A percentile compares a stretch with the other conserved stretches of the same genome.
phyloP scores from a whole-genome alignment of 2,113 vertebrate species.

The Panthera tigris region DNA sequence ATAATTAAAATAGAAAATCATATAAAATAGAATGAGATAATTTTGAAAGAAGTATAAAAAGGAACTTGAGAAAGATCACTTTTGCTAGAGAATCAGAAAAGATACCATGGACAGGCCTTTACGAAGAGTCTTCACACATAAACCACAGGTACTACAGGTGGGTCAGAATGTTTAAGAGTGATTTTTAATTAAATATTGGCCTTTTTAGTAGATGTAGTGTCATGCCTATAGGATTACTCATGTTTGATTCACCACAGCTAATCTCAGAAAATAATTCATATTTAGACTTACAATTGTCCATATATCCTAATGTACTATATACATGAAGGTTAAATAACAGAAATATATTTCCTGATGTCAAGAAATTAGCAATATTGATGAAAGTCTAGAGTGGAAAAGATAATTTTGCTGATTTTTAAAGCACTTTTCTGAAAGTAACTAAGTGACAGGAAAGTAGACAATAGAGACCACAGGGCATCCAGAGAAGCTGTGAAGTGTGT shows the following conservation, averaged over 20 bases:
- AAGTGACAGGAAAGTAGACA: neutral
- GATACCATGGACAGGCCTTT: neutral
- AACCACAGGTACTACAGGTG: neutral
- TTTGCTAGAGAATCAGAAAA: neutral
- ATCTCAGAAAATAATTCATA: neutral
- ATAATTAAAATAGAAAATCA: neutral
- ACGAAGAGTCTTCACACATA: neutral
- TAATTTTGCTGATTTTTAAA: neutral
- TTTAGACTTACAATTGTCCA: neutral
- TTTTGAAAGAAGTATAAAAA: neutral
- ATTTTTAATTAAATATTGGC: conserved; percentile 2
- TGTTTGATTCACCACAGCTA: neutral
- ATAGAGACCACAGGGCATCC: neutral
- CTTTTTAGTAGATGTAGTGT: neutral
- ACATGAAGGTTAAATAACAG: neutral
- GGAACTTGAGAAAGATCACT: neutral
- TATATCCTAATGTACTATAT: neutral
- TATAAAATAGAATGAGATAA: neutral
- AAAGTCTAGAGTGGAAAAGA: neutral
- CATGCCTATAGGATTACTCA: neutral
- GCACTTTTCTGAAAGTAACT: neutral
- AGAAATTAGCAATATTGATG: neutral
- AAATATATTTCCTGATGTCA: neutral
- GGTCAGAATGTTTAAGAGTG: neutral
- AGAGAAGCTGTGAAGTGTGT: neutral